Conservation (phyloP, 2,888 invertebrate genomes). For the Apotomis turbidana region DNA sequence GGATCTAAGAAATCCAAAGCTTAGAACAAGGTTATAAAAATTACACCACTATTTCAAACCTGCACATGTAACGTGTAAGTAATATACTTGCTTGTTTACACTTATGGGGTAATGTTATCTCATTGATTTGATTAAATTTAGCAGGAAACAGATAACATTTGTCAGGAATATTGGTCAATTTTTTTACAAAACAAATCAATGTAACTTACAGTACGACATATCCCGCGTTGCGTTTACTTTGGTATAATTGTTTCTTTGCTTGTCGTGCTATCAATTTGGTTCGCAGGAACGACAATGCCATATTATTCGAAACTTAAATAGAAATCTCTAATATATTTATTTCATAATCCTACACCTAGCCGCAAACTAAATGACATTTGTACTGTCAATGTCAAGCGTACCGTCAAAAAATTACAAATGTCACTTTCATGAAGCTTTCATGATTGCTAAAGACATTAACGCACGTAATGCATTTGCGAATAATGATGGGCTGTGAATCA, state of each 20-base stretch:
- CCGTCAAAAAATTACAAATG: conserved; percentile 4
- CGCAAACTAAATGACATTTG: conserved; percentile 45
- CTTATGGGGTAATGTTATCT: neutral
- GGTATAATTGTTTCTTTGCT: conserved; percentile 71
- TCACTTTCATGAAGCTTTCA: neutral
- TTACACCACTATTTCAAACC: conserved; percentile 21
- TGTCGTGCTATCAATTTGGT: conserved; percentile 67
- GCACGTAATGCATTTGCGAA: too few species aligned
- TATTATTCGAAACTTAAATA: conserved; percentile 46
- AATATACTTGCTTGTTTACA: neutral
- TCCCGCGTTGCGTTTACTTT: conserved; percentile 85
- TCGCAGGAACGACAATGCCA: conserved; percentile 77
- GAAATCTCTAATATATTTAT: conserved; percentile 48
- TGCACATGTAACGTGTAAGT: neutral
- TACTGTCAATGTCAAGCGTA: neutral
- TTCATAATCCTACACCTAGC: conserved; percentile 59
- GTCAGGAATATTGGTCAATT: neutral
- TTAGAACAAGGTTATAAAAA: conserved; percentile 12
- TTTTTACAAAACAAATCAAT: conserved; percentile 44
- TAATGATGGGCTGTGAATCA: too few species aligned
- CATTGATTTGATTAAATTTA: neutral
- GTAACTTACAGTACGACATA: conserved; percentile 88
- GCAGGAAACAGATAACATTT: neutral
- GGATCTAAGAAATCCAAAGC: conserved; percentile 1
- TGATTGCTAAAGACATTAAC: neutral